Percentiles rank a stretch among this genome's conserved stretches.
These are phyloP conservation scores for Ceyx melanurus DNA, from an alignment of 2,113 vertebrate species.

Conservation along the genomic window DNA sequence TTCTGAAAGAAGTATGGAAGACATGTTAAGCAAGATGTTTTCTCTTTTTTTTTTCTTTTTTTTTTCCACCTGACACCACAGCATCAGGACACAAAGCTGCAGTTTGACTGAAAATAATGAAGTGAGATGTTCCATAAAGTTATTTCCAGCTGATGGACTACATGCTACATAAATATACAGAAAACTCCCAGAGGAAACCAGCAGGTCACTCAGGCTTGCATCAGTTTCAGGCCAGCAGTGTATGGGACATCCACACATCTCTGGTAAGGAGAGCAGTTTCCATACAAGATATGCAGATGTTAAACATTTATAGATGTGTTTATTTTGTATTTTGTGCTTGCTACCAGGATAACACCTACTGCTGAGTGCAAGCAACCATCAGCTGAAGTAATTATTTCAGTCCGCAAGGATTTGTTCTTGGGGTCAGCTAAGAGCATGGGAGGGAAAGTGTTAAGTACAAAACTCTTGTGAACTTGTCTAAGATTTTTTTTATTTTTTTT, in stretches of 20 bases:
- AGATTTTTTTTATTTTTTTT: neutral
- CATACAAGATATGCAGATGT: neutral
- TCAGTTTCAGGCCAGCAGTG: neutral
- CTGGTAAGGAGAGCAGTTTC: neutral
- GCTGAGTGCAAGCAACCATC: neutral
- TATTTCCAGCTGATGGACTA: conserved; percentile 26
- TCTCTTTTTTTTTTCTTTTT: neutral
- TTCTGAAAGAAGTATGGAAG: neutral
- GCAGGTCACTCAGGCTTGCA: neutral
- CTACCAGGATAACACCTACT: neutral
- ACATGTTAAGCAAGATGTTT: neutral
- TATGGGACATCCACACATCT: neutral
- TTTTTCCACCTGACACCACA: conserved; percentile 3
- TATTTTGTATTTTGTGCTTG: neutral
- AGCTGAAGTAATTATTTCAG: neutral
- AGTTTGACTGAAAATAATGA: conserved; percentile 37
- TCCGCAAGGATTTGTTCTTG: neutral
- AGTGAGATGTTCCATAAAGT: conserved; percentile 63
- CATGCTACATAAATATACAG: conserved; percentile 6
- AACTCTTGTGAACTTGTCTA: neutral
- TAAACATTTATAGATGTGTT: neutral
- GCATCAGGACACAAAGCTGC: conserved; percentile 30
- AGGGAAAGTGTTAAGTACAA: neutral
- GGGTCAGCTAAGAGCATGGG: neutral
- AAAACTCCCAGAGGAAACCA: conserved; percentile 2